Percentiles rank a stretch among this genome's conserved stretches.
These are phyloP conservation scores for Aleiodes sp. DNA, from an alignment of 1,140 invertebrate species.

Conservation along the genomic window DNA sequence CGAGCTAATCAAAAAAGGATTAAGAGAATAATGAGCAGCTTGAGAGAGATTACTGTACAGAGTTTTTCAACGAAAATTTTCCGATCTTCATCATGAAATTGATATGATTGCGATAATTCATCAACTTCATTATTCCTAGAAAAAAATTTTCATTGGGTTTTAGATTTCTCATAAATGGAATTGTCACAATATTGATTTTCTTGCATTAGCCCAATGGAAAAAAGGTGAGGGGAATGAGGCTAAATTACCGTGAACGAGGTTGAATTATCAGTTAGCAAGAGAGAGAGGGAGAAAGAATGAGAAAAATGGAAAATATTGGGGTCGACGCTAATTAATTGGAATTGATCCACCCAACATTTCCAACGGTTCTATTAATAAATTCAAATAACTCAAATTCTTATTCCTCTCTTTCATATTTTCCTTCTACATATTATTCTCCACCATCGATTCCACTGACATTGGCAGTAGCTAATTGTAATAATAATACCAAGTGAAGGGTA, in stretches of 20 bases:
- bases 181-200: constrained; percentile 21
- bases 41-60: no score
- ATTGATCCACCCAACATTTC: constrained; percentile 1
- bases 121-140: no score
- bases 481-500: neutral
- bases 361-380: constrained; percentile 11
- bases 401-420: neutral
- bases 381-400: neutral
- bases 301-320: constrained; percentile 15
- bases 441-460: neutral
- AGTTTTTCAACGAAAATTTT: no score
- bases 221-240: neutral
- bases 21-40: no score
- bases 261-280: constrained; percentile 12
- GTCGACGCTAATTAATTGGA: constrained; percentile 34
- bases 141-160: no score
- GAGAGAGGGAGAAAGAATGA: neutral
- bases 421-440: neutral
- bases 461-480: neutral
- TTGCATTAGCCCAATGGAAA: neutral
- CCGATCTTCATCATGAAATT: no score
- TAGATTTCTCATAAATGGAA: neutral
- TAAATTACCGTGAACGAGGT: constrained; percentile 31
- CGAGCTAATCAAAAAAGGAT: no score
- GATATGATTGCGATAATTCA: no score